Percentiles rank a stretch among this genome's conserved stretches.
phyloP scores from a whole-genome alignment of 35 echinoderm and acorn worm species.

The Diadema setosum region DNA sequence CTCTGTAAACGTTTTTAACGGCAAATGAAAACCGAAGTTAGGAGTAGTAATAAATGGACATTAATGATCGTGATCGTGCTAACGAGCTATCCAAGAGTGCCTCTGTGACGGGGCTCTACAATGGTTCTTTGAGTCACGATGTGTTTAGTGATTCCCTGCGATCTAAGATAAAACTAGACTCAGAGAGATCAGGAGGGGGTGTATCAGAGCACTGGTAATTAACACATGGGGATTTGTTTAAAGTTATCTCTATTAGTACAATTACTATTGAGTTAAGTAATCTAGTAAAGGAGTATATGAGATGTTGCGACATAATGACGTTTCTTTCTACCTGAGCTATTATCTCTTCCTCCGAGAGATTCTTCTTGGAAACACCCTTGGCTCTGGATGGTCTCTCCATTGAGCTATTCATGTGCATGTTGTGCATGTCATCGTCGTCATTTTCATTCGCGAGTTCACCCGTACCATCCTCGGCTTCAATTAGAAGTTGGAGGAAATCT shows the following conservation, averaged over 20 bases:
- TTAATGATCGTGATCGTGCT: too few relatives aligned
- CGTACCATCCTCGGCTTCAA: background rate
- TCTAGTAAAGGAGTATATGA: background rate
- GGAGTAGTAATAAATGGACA: too few relatives aligned
- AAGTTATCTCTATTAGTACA: too few relatives aligned
- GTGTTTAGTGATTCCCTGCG: background rate
- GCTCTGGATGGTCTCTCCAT: background rate
- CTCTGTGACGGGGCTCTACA: too few relatives aligned
- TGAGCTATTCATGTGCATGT: background rate
- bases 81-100: too few relatives aligned
- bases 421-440: background rate
- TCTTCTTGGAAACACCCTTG: background rate
- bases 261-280: background rate
- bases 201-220: too few relatives aligned
- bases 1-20: too few relatives aligned
- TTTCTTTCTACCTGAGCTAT: background rate
- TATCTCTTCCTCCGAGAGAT: background rate
- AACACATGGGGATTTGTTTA: too few relatives aligned
- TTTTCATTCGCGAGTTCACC: background rate
- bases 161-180: background rate
- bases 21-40: too few relatives aligned
- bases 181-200: too few relatives aligned
- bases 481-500: background rate
- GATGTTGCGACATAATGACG: background rate
- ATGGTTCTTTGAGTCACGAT: too few relatives aligned